Evolutionary conservation across 1,140 invertebrate species (phyloP).

Genomic region (Macrostomum lignano): DNA sequence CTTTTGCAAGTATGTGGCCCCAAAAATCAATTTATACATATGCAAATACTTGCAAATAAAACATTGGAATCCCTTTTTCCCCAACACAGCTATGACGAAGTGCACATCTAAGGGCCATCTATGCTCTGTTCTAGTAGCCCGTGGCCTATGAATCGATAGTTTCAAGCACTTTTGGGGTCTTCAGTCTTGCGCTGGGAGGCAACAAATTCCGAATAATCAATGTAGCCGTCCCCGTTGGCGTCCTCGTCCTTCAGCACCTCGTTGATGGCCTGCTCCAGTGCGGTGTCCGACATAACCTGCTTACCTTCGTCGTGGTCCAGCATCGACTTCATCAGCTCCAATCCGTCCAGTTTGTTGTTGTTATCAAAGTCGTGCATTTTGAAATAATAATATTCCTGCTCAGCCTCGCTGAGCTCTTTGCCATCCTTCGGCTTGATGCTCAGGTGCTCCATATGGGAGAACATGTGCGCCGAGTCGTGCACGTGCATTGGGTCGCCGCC

Average conservation of each 20-base stretch:
- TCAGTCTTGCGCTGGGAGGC: no score
- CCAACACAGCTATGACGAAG: no score
- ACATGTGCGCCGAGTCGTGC: no score
- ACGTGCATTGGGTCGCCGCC: no score
- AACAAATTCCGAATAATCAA: constrained; percentile 79
- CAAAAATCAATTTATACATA: no score
- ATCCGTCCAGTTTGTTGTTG: constrained; percentile 23
- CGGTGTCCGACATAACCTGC: constrained; percentile 43
- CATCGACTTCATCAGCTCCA: constrained; percentile 21
- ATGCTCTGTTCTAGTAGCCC: no score
- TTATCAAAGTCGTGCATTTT: constrained; percentile 28
- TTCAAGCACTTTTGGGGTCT: no score
- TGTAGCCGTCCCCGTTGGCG: constrained; percentile 58
- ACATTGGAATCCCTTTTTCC: no score
- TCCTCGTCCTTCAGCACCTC: constrained; percentile 72
- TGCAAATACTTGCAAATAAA: no score
- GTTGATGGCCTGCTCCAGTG: constrained; percentile 59
- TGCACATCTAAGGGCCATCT: no score
- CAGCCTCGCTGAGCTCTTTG: constrained; percentile 26
- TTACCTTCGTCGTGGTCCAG: constrained; percentile 19
- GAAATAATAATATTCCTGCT: constrained; percentile 32
- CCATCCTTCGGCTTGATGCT: constrained; percentile 25
- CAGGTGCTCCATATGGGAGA: constrained; percentile 30
- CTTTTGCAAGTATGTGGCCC: no score
- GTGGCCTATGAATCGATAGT: no score